Percentiles rank a stretch among this genome's conserved stretches.
phyloP scores from a whole-genome alignment of 1,140 invertebrate genomes.

The Octopus bimaculoides region DNA sequence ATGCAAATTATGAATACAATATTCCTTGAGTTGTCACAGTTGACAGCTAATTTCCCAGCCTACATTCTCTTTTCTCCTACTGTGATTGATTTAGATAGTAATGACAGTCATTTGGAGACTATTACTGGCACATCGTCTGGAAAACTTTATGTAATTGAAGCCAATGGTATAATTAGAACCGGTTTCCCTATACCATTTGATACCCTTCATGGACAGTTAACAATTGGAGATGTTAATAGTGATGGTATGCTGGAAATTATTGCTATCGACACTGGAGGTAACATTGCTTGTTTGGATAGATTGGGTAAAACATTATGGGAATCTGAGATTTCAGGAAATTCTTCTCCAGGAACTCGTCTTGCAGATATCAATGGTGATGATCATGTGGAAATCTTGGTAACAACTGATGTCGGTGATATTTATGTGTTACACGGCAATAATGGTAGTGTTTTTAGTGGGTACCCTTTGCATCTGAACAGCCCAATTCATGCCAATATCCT shows the following conservation, averaged over 20 bases:
- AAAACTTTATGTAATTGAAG: constrained; percentile 38
- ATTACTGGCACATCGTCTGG: constrained; percentile 46
- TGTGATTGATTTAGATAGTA: constrained; percentile 45
- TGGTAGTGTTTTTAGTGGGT: constrained; percentile 39
- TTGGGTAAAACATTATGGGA: constrained; percentile 42
- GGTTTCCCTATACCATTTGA: constrained; percentile 39
- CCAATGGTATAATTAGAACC: constrained; percentile 25
- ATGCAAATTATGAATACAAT: constrained; percentile 30
- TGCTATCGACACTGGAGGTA: constrained; percentile 43
- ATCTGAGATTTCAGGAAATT: constrained; percentile 35
- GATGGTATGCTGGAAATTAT: constrained; percentile 44
- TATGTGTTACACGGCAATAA: constrained; percentile 43
- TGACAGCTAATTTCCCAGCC: constrained; percentile 38
- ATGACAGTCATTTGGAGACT: constrained; percentile 41
- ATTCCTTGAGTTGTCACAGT: constrained; percentile 43
- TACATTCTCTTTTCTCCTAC: constrained; percentile 49
- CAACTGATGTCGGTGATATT: constrained; percentile 47
- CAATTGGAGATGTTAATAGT: constrained; percentile 40
- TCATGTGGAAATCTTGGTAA: constrained; percentile 41
- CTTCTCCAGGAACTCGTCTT: constrained; percentile 42
- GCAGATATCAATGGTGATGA: constrained; percentile 43
- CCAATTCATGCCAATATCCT: constrained; percentile 39
- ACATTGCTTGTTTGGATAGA: constrained; percentile 40
- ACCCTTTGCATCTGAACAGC: constrained; percentile 38
- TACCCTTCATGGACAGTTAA: constrained; percentile 42